These are phyloP conservation scores for Callorhinus ursinus DNA, from an alignment of 2,113 vertebrate species.

Conservation along the genomic window DNA sequence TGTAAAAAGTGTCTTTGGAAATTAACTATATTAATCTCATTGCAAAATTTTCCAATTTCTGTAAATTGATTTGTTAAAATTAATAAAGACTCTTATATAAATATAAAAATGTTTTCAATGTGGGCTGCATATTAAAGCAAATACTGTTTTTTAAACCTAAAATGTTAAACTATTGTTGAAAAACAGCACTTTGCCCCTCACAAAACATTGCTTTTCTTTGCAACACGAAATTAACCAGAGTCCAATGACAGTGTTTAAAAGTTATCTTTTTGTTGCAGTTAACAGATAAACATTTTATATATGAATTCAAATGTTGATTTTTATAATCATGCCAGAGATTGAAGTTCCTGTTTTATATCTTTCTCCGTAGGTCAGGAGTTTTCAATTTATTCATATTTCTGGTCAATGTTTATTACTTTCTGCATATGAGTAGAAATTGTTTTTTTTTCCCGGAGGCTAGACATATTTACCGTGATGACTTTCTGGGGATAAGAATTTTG, in stretches of 20 bases:
- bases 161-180: not conserved
- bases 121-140: not conserved
- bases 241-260: not conserved
- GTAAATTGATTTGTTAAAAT: not conserved
- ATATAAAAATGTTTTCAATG: not conserved
- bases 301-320: not conserved
- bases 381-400: not conserved
- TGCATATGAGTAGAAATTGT: not conserved
- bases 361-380: not conserved
- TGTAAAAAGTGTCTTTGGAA: not conserved
- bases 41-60: not conserved
- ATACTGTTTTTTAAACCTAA: not conserved
- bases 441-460: not conserved
- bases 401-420: not conserved
- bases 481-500: not conserved
- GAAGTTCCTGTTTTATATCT: not conserved
- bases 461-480: not conserved
- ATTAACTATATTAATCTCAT: not conserved
- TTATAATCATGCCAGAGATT: not conserved
- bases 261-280: not conserved
- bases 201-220: not conserved
- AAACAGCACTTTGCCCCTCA: not conserved
- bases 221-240: not conserved
- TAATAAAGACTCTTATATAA: not conserved
- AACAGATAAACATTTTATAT: not conserved